Percentiles rank a stretch among this genome's conserved stretches.
Evolutionary conservation across 2,888 invertebrate genomes (phyloP).

Genomic region (Furcula furcula): DNA sequence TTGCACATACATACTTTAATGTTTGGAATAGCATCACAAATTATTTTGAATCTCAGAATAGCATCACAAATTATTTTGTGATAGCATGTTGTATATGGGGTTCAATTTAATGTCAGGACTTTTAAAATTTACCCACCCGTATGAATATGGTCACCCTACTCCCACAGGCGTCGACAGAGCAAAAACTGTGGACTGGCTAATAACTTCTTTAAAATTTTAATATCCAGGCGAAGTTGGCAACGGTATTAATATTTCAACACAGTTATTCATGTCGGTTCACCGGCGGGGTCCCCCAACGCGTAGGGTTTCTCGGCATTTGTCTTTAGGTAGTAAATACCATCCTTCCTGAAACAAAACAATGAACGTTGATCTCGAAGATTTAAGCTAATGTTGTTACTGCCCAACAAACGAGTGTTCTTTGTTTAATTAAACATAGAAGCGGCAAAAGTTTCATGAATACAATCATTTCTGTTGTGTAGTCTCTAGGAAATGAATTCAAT

Average conservation of each 20-base stretch:
- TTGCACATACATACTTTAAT: no score
- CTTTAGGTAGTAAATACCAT: slow-evolving; percentile 79
- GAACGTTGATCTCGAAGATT: slow-evolving; percentile 51
- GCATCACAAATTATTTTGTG: no score
- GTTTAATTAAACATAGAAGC: slow-evolving; percentile 55
- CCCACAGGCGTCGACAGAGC: slow-evolving; percentile 28
- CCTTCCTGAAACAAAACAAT: slow-evolving; percentile 74
- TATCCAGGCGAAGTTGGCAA: slow-evolving; percentile 58
- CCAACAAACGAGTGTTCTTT: slow-evolving; percentile 54
- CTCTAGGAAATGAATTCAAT: no score
- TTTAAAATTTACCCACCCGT: no score
- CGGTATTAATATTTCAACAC: slow-evolving; percentile 52
- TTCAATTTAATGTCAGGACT: no score
- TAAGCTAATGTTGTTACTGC: slow-evolving; percentile 49
- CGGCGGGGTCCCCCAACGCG: slow-evolving; percentile 61
- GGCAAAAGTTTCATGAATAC: slow-evolving; percentile 46
- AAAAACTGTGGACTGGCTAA: slow-evolving; percentile 38
- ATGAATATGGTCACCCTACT: no score
- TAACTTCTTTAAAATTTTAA: slow-evolving; percentile 57
- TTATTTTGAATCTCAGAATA: no score
- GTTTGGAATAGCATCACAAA: no score
- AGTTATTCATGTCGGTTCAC: slow-evolving; percentile 25
- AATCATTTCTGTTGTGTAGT: no score
- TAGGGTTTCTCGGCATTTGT: slow-evolving; percentile 77
- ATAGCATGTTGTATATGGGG: no score